Evolutionary conservation across 1,140 invertebrate species (phyloP).

Genomic region (Solenopsis invicta): DNA sequence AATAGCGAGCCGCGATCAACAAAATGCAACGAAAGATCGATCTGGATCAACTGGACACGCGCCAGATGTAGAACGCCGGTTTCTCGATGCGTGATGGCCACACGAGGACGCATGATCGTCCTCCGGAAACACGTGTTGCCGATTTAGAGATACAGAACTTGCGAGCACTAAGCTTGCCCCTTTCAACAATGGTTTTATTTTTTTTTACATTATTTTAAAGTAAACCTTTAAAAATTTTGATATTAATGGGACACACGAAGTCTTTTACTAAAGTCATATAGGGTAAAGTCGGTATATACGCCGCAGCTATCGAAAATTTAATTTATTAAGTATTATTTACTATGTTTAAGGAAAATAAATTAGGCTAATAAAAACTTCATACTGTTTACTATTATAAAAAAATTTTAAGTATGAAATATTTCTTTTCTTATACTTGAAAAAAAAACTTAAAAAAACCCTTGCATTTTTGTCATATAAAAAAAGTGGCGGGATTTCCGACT

Average conservation of each 20-base stretch:
- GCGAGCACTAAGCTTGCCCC: slow-evolving; percentile 51
- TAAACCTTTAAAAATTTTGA: background rate
- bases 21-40: slow-evolving; percentile 44
- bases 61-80: slow-evolving; percentile 66
- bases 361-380: no score
- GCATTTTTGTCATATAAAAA: no score
- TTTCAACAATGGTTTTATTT: slow-evolving; percentile 36
- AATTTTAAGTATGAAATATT: no score
- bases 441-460: no score
- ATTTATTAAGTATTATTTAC: no score
- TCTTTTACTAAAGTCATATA: background rate
- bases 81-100: slow-evolving; percentile 70
- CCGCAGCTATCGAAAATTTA: no score
- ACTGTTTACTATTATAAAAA: no score
- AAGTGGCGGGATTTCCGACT: no score
- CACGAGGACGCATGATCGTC: slow-evolving; percentile 67
- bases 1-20: slow-evolving; percentile 41
- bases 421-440: no score
- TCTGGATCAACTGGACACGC: slow-evolving; percentile 64
- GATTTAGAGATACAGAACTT: slow-evolving; percentile 68
- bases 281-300: no score
- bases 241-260: background rate
- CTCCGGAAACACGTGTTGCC: slow-evolving; percentile 69
- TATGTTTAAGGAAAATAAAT: no score
- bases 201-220: no score